Evolutionary conservation across 2,888 invertebrate species (phyloP), one percentile per base, ranked within the genome.

Genomic region (Parnassius apollo): DNA sequence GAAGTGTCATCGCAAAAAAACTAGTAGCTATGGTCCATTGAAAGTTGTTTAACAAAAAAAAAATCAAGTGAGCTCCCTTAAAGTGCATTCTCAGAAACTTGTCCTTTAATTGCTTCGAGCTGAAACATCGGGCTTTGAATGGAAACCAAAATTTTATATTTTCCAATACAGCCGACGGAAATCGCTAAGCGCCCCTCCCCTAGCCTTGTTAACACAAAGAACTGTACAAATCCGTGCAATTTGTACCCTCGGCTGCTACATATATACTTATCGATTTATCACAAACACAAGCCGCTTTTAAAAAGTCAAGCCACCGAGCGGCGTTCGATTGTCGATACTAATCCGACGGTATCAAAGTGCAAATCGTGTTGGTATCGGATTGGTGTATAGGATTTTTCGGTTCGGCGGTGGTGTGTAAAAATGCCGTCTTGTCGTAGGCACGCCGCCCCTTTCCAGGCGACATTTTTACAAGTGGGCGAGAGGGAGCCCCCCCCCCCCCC

Each of bases 241-340:
- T 88, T 85, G 84, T 86, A 85, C 88, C 86, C 86, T 85, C 82
- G 74, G 75, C 76, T 76, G 75, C 71, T 76, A 79, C 77, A 80
- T 88, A 86, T 82, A 82, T 88, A 88, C 85, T 85, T 90, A 91
- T 91, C 86, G 91, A 91, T 91, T 88, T 87, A 89, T 88, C 75
- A 85, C 88, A 82, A 87, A 88, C 86, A 81, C 80, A 73, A 77
- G 72, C 75, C 72, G 81, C 82, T 86, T 88, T 87, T 81, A 80
- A 84, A 88, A 88, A 86, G 81, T 80, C 80, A 83, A 78, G 74
- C 65, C 64, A 46, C 45, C 50, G 7, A 10, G 18, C 42, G 45
- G 25, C 63, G 63, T 57, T 50, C 70, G 9, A 71, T 69, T 71
- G 62, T 77, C 64, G 61, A 62, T 66, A 69, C 69, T 80, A 70